These are phyloP conservation scores for Oreochromis tanganicae DNA, from an alignment of 2,113 vertebrate genomes.

Conservation along the genomic window DNA sequence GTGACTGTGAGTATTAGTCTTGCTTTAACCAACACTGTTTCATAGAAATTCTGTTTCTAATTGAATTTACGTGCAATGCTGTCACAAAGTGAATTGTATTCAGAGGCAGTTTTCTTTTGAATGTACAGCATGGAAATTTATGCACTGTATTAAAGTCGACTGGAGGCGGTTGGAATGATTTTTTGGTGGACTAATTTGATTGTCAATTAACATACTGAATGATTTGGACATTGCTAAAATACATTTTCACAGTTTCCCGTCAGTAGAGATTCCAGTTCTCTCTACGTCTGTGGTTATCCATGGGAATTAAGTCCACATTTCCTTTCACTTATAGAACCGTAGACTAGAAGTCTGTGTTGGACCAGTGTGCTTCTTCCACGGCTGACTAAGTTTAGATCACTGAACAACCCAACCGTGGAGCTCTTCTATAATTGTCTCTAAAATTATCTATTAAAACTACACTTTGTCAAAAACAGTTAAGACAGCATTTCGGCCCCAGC, in stretches of 20 bases:
- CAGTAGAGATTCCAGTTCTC: neutral
- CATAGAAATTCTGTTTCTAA: neutral
- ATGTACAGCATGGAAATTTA: neutral
- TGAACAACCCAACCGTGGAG: neutral
- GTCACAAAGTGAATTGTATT: neutral
- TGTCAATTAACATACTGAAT: neutral
- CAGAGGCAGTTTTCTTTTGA: neutral
- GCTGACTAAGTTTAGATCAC: slow-evolving; percentile 22
- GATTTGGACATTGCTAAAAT: neutral
- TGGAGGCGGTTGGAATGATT: neutral
- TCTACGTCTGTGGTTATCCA: neutral
- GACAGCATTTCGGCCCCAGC: slow-evolving; percentile 9
- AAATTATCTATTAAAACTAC: slow-evolving; percentile 59
- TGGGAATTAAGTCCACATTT: neutral
- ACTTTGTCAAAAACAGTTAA: slow-evolving; percentile 54
- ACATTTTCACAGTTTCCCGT: neutral
- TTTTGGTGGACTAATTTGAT: neutral
- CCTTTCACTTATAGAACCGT: neutral
- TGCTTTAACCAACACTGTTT: neutral
- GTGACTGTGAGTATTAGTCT: neutral
- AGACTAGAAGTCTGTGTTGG: neutral
- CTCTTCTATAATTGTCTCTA: slow-evolving; percentile 23
- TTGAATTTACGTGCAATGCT: neutral
- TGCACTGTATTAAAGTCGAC: neutral
- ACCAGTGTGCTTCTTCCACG: neutral